Conservation (phyloP, 2,113 vertebrate species). For the Bos javanicus region DNA sequence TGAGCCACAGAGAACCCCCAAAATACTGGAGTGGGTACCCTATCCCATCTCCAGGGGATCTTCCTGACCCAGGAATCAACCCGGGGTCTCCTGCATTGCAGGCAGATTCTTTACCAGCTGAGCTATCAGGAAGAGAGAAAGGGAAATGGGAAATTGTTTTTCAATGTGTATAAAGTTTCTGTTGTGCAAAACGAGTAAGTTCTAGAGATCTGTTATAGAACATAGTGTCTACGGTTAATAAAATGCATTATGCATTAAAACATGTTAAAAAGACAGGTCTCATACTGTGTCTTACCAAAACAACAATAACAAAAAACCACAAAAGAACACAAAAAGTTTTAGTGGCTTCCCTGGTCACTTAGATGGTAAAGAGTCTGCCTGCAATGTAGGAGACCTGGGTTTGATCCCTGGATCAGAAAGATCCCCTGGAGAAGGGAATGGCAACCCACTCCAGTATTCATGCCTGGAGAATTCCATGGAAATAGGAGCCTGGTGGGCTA, state of each 20-base stretch:
- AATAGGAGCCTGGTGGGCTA: background rate
- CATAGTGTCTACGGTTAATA: background rate
- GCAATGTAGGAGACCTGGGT: background rate
- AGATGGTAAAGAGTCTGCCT: background rate
- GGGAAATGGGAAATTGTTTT: background rate
- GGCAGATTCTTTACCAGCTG: background rate
- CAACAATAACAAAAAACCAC: background rate
- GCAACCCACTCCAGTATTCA: background rate
- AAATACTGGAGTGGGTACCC: background rate
- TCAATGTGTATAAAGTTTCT: background rate
- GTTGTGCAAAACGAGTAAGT: background rate
- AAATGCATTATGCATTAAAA: background rate
- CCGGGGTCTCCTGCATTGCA: accelerated
- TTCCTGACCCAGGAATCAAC: background rate
- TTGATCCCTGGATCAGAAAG: background rate
- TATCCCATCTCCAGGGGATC: background rate
- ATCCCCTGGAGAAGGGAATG: background rate
- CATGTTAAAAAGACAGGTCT: background rate
- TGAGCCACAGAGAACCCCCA: background rate
- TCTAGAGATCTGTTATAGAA: background rate
- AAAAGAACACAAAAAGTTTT: background rate
- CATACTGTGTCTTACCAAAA: background rate
- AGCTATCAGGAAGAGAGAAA: accelerated
- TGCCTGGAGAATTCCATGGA: background rate
- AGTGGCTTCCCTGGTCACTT: background rate